phyloP scores from a whole-genome alignment of 2,888 invertebrate species.

The Cantharis rustica region DNA sequence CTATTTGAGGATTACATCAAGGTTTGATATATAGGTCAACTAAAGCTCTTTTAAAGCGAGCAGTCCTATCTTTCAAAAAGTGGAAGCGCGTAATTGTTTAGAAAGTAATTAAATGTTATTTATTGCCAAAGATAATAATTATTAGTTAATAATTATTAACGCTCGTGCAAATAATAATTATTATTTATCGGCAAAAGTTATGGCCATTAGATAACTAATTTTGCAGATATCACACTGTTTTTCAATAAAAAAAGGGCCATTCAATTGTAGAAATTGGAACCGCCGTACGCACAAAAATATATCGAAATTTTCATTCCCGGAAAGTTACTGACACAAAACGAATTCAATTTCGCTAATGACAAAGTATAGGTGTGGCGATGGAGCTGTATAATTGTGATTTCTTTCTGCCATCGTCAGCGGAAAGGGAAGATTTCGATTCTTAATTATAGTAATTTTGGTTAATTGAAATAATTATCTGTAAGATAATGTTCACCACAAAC shows the following conservation, averaged over 20 bases:
- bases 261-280: not conserved
- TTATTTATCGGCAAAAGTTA: not conserved
- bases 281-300: not conserved
- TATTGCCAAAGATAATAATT: not conserved
- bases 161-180: not conserved
- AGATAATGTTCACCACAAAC: not conserved
- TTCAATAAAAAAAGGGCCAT: not conserved
- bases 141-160: not conserved
- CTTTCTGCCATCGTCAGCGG: not conserved
- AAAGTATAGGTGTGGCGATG: not conserved
- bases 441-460: not conserved
- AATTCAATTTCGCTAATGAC: not conserved
- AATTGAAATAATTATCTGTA: not conserved
- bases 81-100: not conserved
- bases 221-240: not conserved
- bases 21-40: conserved; percentile 3
- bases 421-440: not conserved
- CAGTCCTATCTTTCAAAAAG: not conserved
- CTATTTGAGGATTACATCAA: conserved; percentile 4
- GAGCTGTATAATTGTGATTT: not conserved
- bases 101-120: not conserved
- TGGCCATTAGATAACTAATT: not conserved
- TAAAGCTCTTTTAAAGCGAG: not conserved
- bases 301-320: not conserved
- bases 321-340: not conserved